Evolutionary conservation across 2,113 vertebrate species (phyloP), one percentile per base, ranked within the genome.

Genomic region (Lepus timidus): DNA sequence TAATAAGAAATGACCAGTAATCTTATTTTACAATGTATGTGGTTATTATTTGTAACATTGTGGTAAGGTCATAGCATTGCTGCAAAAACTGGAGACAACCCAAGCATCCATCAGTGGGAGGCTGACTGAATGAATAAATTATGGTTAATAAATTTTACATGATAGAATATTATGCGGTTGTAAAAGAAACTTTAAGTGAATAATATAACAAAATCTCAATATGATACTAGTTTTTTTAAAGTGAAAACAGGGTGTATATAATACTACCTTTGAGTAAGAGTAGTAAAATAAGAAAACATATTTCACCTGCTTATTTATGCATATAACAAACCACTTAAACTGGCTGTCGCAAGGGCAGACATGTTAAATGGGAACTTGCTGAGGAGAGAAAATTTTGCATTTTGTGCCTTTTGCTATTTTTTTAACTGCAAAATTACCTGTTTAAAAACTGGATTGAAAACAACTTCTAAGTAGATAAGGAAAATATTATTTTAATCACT

Each of bases 401-500:
- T 79, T 84, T 84, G 58, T 84, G 49, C 2, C 10, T 73, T 75
- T 76, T 61, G 33, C 20, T 74, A 52, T 51, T 67, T 83, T 88
- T 88, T 51, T 7, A 85, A 74, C 4, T 65, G 67, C 33, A 70
- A 91, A 93, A 87, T 19, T 36, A 73, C 39, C 68, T 79, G 16
- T 14, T 79, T 36, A 93, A 83, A 92, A 23, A 10, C 0, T 79
- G 25, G 9, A 67, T 73, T 91, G 23, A 84, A 91, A 91, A 51
- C 12, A 64, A 94, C 58, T 75, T 51, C 73, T 67, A 91, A 65
- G 36, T 55, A 84, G 55, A 65, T 78, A 31, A 78, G 31, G 33
- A 73, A 90, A 90, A 65, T 10, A 51, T 27, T 65, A 44, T 67
- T 86, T 52, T 70, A 67, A n/a, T 91, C 36, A 74, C 80, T 85